phyloP scores from a whole-genome alignment of 1,140 invertebrate species.

The Megathymus violae region DNA sequence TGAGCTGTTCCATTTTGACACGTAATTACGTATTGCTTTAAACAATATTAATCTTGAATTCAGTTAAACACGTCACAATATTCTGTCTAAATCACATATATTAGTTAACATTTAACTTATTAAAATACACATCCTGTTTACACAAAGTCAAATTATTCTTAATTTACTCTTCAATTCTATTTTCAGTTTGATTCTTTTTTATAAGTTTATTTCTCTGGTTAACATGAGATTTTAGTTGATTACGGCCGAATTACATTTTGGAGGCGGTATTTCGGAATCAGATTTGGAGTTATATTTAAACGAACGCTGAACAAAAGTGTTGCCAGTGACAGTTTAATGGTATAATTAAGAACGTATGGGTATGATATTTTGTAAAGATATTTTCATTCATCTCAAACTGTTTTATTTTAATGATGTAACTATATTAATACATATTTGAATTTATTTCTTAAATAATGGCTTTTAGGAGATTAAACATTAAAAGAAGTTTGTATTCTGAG shows the following conservation, averaged over 20 bases:
- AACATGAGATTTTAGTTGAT: constrained; percentile 12
- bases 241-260: background rate
- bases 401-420: background rate
- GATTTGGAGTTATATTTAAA: constrained; percentile 14
- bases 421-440: too few relatives aligned
- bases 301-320: constrained; percentile 11
- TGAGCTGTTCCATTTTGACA: constrained; percentile 49
- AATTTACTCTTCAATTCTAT: background rate
- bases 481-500: too few relatives aligned
- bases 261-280: constrained; percentile 16
- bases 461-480: too few relatives aligned
- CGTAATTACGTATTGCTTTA: too few relatives aligned
- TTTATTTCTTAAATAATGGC: too few relatives aligned
- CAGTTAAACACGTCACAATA: too few relatives aligned
- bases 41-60: too few relatives aligned
- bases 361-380: background rate
- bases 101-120: too few relatives aligned
- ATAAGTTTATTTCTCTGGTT: too few relatives aligned
- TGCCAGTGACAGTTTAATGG: constrained; percentile 22
- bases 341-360: constrained; percentile 14
- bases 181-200: too few relatives aligned
- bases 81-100: too few relatives aligned
- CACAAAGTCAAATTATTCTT: background rate
- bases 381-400: background rate
- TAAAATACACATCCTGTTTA: too few relatives aligned